A percentile compares a stretch with the other conserved stretches of the same genome.
These are phyloP conservation scores for Bubo bubo DNA, from an alignment of 2,113 vertebrate species.

Conservation along the genomic window DNA sequence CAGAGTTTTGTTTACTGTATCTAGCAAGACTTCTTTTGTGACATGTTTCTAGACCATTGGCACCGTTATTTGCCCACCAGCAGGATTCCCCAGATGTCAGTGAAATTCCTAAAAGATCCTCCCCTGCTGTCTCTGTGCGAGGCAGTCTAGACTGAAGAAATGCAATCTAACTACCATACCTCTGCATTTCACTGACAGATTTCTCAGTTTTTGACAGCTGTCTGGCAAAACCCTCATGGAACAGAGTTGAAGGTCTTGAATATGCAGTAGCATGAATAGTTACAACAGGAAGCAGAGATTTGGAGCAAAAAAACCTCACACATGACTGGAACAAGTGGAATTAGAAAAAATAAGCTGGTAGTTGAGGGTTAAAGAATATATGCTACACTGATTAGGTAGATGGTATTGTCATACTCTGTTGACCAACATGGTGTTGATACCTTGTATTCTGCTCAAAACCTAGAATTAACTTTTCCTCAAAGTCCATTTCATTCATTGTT, in stretches of 20 bases:
- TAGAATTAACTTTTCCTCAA: background rate
- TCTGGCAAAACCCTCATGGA: background rate
- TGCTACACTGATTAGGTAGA: background rate
- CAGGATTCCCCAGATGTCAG: background rate
- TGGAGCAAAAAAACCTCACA: background rate
- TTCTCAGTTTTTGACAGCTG: background rate
- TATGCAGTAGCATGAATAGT: background rate
- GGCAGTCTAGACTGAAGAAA: background rate
- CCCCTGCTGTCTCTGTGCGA: background rate
- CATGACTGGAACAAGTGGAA: background rate
- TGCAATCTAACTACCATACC: background rate
- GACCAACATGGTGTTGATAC: background rate
- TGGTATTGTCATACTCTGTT: background rate
- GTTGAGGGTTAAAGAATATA: background rate
- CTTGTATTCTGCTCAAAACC: background rate
- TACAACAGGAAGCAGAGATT: background rate
- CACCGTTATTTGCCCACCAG: background rate
- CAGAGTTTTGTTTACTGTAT: background rate
- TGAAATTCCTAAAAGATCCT: background rate
- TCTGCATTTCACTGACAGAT: background rate
- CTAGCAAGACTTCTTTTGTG: background rate
- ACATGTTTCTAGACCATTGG: background rate
- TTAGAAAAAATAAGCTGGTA: background rate
- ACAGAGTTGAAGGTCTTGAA: background rate
- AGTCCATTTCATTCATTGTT: background rate